Base-by-base conservation (phyloP, 2,797 vertebrate genomes). In the Syngnathus acus region DNA sequence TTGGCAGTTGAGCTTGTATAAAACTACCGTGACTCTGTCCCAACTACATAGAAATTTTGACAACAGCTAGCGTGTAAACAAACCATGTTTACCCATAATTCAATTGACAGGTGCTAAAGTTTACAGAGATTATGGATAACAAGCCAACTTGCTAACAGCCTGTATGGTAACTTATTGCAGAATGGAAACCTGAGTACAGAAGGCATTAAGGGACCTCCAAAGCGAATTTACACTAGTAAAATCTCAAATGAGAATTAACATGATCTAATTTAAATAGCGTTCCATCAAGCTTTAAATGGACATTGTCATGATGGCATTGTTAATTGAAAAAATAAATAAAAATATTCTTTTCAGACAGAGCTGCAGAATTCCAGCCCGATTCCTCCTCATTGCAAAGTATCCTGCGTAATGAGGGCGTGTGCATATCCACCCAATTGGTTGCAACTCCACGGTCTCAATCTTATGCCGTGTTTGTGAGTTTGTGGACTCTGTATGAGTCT, bases 381-480 rank as follows among this genome's bases (percentile, higher is more conserved):
- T 78, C 82, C 1, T 39, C 72, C 0, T 80, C 80, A 65, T 68
- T 89, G 62, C 79, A 81, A 45, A 85, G 83, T 66, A 76, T 88
- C 70, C 86, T 89, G 6, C 54, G 42, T 6, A 82, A 86, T 16
- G 78, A 87, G 62, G 79, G 76, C 54, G 53, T 82, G 2, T 68
- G 43, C 19, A 13, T 64, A 6, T 19, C 72, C 59, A 43, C 64
- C 68, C 62, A 42, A 7, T 65, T 48, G 37, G 62, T 68, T 66
- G 47, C 69, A 50, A 74, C 82, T 60, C 78, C 73, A 2, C 73
- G 75, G 9, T 73, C 77, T 19, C 87, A 82, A 68, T 60, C 74
- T 10, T 82, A 61, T n/a, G 82, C 78, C 67, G 71, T 76, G 68
- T 37, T 83, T 72, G 89, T 92, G 67, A 78, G 87, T 62, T 26